These are phyloP conservation scores for Macrostomum lignano DNA, from an alignment of 1,140 invertebrate genomes.

Conservation along the genomic window DNA sequence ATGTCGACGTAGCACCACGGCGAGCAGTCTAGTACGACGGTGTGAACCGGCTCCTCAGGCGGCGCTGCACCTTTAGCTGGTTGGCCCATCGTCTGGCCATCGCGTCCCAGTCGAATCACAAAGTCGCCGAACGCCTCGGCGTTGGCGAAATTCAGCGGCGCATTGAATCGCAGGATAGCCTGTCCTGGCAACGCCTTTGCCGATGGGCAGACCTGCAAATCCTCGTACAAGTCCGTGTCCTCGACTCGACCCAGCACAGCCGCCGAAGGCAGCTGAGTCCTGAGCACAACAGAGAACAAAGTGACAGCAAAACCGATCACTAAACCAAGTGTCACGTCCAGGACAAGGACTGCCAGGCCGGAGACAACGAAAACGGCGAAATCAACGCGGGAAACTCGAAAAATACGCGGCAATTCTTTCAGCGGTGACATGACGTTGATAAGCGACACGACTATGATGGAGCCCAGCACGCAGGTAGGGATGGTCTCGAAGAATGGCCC, in stretches of 20 bases:
- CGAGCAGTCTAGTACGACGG: too few species aligned
- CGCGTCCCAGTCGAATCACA: too few species aligned
- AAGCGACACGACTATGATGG: constrained; percentile 61
- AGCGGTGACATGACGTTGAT: constrained; percentile 61
- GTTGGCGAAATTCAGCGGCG: constrained; percentile 25
- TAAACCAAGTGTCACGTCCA: constrained; percentile 57
- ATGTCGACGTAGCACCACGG: too few species aligned
- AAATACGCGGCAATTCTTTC: constrained; percentile 40
- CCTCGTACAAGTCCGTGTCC: constrained; percentile 23
- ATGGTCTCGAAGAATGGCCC: constrained; percentile 25
- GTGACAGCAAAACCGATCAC: constrained; percentile 40
- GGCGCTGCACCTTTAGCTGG: too few species aligned
- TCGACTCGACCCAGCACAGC: constrained; percentile 17
- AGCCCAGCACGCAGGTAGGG: constrained; percentile 41
- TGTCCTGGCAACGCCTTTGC: constrained; percentile 21
- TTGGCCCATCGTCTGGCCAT: too few species aligned
- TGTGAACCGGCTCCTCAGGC: too few species aligned
- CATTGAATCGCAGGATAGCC: constrained; percentile 25
- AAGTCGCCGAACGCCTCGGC: constrained; percentile 18
- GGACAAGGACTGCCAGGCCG: constrained; percentile 43
- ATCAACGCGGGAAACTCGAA: constrained; percentile 47
- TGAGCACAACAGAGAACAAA: constrained; percentile 36
- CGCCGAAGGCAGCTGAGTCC: constrained; percentile 17
- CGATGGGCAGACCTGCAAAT: constrained; percentile 10
- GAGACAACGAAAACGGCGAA: constrained; percentile 52